A percentile compares a stretch with the other conserved stretches of the same genome.
Evolutionary conservation across 2,888 invertebrate species (phyloP).

Genomic region (Strigamia maritima): DNA sequence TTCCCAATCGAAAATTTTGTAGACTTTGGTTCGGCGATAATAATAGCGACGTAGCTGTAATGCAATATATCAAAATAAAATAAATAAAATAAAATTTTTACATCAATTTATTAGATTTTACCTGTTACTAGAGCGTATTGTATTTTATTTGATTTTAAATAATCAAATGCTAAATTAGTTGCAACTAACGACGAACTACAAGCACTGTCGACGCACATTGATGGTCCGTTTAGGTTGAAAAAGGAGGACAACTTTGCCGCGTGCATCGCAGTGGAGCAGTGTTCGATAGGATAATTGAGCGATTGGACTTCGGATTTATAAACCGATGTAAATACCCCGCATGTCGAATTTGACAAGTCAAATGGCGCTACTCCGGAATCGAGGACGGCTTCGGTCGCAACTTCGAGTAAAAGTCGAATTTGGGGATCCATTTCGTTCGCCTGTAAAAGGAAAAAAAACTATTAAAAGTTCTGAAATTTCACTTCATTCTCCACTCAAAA

Average conservation of each 20-base stretch:
- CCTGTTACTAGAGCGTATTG: conserved; percentile 2
- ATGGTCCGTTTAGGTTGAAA: neutral
- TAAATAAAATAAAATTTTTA: neutral
- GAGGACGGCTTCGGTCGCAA: neutral
- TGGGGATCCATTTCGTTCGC: neutral
- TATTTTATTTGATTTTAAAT: neutral
- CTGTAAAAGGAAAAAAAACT: neutral
- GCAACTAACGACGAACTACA: neutral
- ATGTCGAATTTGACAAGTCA: neutral
- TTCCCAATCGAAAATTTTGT: neutral
- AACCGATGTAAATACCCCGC: neutral
- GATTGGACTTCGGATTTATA: conserved; percentile 1
- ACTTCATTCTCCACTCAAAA: neutral
- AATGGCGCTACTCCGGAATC: neutral
- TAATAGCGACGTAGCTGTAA: neutral
- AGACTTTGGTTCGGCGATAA: conserved; percentile 21
- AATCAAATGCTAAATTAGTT: neutral
- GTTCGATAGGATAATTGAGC: neutral
- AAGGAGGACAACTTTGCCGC: neutral
- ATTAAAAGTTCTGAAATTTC: neutral
- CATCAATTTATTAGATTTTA: neutral
- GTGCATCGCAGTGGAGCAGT: conserved; percentile 3
- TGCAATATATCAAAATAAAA: neutral
- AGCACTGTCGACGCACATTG: neutral
- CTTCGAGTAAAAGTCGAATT: conserved; percentile 12